These are phyloP conservation scores for Allobates femoralis DNA, from an alignment of 2,797 vertebrate genomes.

Conservation along the genomic window DNA sequence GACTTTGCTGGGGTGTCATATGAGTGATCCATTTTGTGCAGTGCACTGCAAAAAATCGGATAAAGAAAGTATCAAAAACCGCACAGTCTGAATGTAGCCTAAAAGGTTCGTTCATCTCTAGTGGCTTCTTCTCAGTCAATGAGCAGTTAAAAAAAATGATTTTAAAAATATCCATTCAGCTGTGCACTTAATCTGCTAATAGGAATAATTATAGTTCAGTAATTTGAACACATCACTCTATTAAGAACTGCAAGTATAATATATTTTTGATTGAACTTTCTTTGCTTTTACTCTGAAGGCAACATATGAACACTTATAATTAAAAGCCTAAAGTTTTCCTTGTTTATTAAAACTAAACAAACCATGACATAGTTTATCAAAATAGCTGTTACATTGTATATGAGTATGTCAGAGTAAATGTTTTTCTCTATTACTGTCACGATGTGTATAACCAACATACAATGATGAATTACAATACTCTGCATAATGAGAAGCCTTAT, in stretches of 20 bases:
- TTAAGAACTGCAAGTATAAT: neutral
- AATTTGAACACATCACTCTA: neutral
- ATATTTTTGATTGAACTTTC: neutral
- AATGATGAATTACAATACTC: conserved; percentile 29
- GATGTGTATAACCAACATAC: conserved; percentile 36
- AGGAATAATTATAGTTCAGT: neutral
- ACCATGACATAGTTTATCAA: conserved; percentile 45
- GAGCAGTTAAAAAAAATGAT: neutral
- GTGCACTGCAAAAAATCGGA: too few species aligned
- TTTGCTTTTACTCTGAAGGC: neutral
- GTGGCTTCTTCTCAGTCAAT: too few species aligned
- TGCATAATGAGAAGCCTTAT: conserved; percentile 33
- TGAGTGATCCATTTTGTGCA: too few species aligned
- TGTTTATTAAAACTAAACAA: conserved; percentile 51
- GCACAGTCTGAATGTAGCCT: too few species aligned
- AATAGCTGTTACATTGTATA: conserved; percentile 42
- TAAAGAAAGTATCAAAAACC: too few species aligned
- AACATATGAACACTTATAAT: neutral
- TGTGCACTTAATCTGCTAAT: too few species aligned
- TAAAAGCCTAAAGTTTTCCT: neutral
- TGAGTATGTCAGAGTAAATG: conserved; percentile 37
- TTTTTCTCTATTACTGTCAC: conserved; percentile 24
- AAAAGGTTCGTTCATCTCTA: too few species aligned
- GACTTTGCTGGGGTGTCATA: too few species aligned
- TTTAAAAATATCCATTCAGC: neutral